These are phyloP conservation scores for Podotricha telesiphe DNA, from an alignment of 2,888 invertebrate genomes.

Conservation along the genomic window DNA sequence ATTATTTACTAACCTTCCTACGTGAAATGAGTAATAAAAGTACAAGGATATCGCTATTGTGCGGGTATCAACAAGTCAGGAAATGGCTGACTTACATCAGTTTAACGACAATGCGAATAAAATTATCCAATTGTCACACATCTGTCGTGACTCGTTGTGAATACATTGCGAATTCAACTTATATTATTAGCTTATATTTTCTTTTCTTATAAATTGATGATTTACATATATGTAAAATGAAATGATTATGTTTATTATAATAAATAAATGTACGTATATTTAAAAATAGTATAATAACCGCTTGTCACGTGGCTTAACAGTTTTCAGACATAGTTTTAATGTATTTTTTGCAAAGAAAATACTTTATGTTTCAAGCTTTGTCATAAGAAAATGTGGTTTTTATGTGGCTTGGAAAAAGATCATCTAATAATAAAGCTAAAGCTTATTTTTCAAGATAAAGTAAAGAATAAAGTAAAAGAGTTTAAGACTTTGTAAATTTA, in stretches of 20 bases:
- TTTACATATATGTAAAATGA: too few relatives aligned
- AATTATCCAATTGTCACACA: slow-evolving; percentile 25
- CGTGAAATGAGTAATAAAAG: neutral
- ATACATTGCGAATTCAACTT: neutral
- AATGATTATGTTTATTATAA: neutral
- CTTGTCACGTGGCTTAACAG: too few relatives aligned
- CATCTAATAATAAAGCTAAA: too few relatives aligned
- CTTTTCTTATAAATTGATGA: neutral
- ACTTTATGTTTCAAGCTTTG: too few relatives aligned
- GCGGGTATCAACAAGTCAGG: slow-evolving; percentile 2
- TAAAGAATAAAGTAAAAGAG: too few relatives aligned
- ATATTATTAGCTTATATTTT: neutral
- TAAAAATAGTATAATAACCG: neutral
- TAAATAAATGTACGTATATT: too few relatives aligned
- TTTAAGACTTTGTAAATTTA: too few relatives aligned
- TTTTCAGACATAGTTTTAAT: too few relatives aligned
- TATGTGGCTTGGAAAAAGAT: too few relatives aligned
- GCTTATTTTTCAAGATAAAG: too few relatives aligned
- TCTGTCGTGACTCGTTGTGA: slow-evolving; percentile 6
- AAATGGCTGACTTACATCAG: slow-evolving; percentile 11
- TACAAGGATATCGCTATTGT: slow-evolving; percentile 4
- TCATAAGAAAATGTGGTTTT: too few relatives aligned
- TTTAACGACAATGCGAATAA: slow-evolving; percentile 18
- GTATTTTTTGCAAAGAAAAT: too few relatives aligned
- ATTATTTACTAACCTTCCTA: neutral